Conservation (phyloP, 2,113 vertebrate genomes). For the Gymnocephalus cernua region DNA sequence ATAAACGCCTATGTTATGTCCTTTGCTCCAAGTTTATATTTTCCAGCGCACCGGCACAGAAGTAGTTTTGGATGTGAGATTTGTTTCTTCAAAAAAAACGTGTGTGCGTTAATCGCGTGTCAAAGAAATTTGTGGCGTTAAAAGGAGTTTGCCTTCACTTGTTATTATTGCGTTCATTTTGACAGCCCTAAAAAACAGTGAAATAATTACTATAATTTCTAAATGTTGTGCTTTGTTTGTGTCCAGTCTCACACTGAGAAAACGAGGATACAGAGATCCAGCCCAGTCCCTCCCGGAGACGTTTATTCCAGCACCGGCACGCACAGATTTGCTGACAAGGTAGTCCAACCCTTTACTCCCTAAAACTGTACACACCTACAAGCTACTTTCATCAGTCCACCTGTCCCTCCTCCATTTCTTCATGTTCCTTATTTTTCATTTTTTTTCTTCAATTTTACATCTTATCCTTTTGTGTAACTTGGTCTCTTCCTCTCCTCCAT, state of each 20-base stretch:
- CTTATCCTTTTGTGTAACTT: constrained; percentile 3
- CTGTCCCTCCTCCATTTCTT: constrained; percentile 71
- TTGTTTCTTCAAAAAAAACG: too few species aligned
- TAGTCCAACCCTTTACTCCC: constrained; percentile 53
- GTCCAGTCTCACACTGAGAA: constrained; percentile 92
- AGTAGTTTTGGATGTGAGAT: too few species aligned
- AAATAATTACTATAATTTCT: neutral
- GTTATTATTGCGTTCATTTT: too few species aligned
- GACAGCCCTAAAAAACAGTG: too few species aligned
- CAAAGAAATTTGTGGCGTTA: too few species aligned
- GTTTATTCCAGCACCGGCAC: constrained; percentile 87
- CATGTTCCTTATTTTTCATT: neutral
- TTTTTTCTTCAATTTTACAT: neutral
- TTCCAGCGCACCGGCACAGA: too few species aligned
- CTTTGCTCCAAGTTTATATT: too few species aligned
- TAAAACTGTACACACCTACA: neutral
- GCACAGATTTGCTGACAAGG: constrained; percentile 92
- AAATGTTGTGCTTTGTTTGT: constrained; percentile 20
- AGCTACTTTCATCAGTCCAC: constrained; percentile 77
- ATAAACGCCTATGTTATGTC: too few species aligned
- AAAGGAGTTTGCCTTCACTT: too few species aligned
- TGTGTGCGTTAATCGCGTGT: too few species aligned
- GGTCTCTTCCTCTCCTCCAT: neutral
- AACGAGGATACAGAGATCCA: constrained; percentile 88
- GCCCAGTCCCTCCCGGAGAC: constrained; percentile 88